Evolutionary conservation across 92 coral and sea anemone genomes (phyloP), one percentile per base, ranked within the genome.

Genomic region (Chrysogorgia sp.): DNA sequence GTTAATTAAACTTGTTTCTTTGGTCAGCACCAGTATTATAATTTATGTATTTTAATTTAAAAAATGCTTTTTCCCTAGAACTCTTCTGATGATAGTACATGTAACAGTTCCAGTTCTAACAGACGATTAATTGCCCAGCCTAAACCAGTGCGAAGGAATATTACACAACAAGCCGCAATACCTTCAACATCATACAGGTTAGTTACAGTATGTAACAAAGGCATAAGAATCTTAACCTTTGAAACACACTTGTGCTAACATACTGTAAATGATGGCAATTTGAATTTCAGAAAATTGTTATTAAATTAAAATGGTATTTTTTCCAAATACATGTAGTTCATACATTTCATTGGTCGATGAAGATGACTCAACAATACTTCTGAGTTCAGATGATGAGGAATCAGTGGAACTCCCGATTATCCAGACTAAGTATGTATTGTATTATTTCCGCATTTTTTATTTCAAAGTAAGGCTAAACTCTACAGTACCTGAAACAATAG

Each of bases 371-470:
- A 22, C 63, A 10, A 43, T 71, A 25, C 17, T 29, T 3, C 12
- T 71, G 29, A 71, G 77, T 26, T 47, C 77, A 0, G 77, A 71
- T 26, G 77, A 71, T 29, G 62, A 71, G 35, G 77, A 71, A 12
- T 48, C 31, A 34, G 24, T 35, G 1, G 40, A 34, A 35, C 23
- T 30, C 19, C 72, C 37, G 30, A 22, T 23, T 48, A 30, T 12
- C 17, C 49, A 65, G 32, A 34, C 49, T 5, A 28, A 4, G 41
- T 65, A 32, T 20, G 40, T 63, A 25, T 4, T 19, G 37, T 29
- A 14, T 62, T 62, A 62, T 19, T 45, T 45, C n/a, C n/a, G n/a
- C n/a, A n/a, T n/a, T n/a, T n/a, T n/a, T n/a, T n/a, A n/a, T n/a
- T n/a, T n/a, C n/a, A n/a, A n/a, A n/a, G n/a, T n/a, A n/a, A n/a